Base-by-base conservation (phyloP, 2,888 invertebrate genomes). In the Malacosoma neustria region DNA sequence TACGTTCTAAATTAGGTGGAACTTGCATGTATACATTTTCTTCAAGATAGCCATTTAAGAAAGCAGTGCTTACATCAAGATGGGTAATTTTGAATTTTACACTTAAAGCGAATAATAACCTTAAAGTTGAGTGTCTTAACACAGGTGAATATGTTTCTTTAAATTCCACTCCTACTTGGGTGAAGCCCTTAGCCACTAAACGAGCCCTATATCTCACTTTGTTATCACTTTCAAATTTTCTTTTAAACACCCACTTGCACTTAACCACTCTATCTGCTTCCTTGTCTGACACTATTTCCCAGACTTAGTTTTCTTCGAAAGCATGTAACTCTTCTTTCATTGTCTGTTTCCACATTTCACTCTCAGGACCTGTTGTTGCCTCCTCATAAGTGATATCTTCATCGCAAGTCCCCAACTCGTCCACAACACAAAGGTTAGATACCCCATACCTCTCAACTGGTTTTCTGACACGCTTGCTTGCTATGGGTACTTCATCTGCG, bases 221-320 rank as follows among this genome's bases (percentile, higher is more conserved):
- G 11, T 37, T 34, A 11, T 40, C 38, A 29, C 14, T 34, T 11
- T 39, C 35, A 4, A 11, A 11, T 11, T 42, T 42, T 30, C 36
- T 37, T 11, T 35, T 36, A 2, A 40, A 36, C 2, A 40, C 36
- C 40, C 34, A 34, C 13, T 35, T 38, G 7, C 39, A 34, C 14
- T 36, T 14, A 11, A 39, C 29, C 22, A 36, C 31, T 31, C 14
- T 32, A 11, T 32, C 11, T 39, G 38, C n/a, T n/a, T n/a, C n/a
- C n/a, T n/a, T n/a, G n/a, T n/a, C n/a, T n/a, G n/a, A n/a, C 2
- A 50, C 47, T 1, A 50, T 3, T 14, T 46, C 47, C 52, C 50
- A 51, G 1, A 50, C 45, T 34, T 48, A 4, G 13, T 42, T 47
- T 0, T 53, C 43, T 3, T 44, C 33, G 32, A 53, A 46, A 2